Conservation (phyloP, 2,797 vertebrate species). For the Spea hammondii region DNA sequence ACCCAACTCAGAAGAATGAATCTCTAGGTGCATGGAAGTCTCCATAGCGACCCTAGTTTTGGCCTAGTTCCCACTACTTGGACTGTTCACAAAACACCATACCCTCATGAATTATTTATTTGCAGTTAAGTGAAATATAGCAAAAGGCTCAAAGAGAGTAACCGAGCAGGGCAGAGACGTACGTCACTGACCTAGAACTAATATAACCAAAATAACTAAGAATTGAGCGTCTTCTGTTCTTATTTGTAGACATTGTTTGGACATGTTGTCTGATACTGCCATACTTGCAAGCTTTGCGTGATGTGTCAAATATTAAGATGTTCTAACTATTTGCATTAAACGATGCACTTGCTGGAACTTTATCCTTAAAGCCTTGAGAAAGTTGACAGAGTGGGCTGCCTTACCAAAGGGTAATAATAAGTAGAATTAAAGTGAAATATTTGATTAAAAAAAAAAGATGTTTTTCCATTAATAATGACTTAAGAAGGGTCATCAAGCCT, state of each 20-base stretch:
- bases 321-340: too few relatives aligned
- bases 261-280: too few relatives aligned
- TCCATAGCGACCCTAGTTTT: constrained; percentile 78
- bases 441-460: too few relatives aligned
- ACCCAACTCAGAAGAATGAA: constrained; percentile 17
- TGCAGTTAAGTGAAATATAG: constrained; percentile 58
- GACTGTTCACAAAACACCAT: constrained; percentile 56
- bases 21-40: constrained; percentile 62
- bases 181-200: constrained; percentile 55
- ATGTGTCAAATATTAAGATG: too few relatives aligned
- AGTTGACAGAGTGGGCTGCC: too few relatives aligned
- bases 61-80: constrained; percentile 64
- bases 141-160: constrained; percentile 60
- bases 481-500: constrained; percentile 24
- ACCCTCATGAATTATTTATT: constrained; percentile 82
- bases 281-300: background rate
- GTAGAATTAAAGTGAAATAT: too few relatives aligned
- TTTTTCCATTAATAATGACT: constrained; percentile 30
- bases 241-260: too few relatives aligned
- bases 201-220: constrained; percentile 20
- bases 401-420: too few relatives aligned
- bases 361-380: too few relatives aligned
- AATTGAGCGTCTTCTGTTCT: too few relatives aligned
- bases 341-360: too few relatives aligned
- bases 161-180: constrained; percentile 54